Evolutionary conservation across 2,113 vertebrate species (phyloP).

Genomic region (Hydrochoerus hydrochaeris): DNA sequence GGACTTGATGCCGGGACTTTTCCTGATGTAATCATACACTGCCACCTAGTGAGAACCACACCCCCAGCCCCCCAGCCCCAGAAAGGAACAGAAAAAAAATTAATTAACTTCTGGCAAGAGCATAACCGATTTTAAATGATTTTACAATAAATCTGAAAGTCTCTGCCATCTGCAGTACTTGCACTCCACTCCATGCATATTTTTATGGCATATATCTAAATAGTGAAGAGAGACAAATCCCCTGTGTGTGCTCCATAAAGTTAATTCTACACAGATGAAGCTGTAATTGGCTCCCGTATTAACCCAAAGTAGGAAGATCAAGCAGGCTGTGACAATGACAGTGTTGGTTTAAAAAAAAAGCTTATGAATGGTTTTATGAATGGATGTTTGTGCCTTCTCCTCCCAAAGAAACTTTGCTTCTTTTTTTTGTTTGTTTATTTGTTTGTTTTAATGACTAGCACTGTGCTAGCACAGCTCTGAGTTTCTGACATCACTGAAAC

Average conservation of each 20-base stretch:
- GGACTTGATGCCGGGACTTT: conserved; percentile 80
- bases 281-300: conserved; percentile 86
- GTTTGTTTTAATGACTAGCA: conserved; percentile 9
- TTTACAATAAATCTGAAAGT: conserved; percentile 84
- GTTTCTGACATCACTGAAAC: conserved; percentile 37
- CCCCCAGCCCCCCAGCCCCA: conserved; percentile 60
- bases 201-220: conserved; percentile 87
- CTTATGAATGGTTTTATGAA: conserved; percentile 67
- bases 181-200: conserved; percentile 73
- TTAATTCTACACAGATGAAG: conserved; percentile 89
- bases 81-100: conserved; percentile 74
- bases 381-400: conserved; percentile 70
- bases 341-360: conserved; percentile 78
- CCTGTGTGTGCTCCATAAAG: conserved; percentile 85
- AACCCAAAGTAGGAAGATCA: conserved; percentile 86
- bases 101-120: conserved; percentile 87
- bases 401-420: conserved; percentile 56
- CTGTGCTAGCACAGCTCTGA: neutral
- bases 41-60: conserved; percentile 91
- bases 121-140: conserved; percentile 83
- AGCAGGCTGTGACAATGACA: conserved; percentile 80
- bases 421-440: too few relatives aligned
- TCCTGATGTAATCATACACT: conserved; percentile 94
- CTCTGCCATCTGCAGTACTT: conserved; percentile 81
- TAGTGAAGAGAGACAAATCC: conserved; percentile 85